A percentile compares a stretch with the other conserved stretches of the same genome.
Evolutionary conservation across 2,797 vertebrate genomes (phyloP).

Genomic region (Anguilla pacifica): DNA sequence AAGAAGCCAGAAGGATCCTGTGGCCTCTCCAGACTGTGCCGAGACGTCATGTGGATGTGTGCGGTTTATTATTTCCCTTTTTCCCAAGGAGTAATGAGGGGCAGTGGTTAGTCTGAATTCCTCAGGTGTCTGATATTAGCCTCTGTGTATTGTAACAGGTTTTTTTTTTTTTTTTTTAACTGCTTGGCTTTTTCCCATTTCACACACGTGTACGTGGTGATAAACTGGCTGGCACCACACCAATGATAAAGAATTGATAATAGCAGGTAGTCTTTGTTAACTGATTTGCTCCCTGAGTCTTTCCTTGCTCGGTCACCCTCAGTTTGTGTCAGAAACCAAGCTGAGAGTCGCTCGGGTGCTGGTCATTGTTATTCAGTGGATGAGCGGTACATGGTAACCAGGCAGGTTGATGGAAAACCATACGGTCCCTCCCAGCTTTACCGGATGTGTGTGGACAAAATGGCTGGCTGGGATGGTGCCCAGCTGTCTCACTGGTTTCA

Average conservation of each 20-base stretch:
- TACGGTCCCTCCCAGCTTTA: not conserved
- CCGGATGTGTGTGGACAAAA: not conserved
- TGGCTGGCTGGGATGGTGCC: not conserved
- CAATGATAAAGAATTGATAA: not conserved
- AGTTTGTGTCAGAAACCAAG: not conserved
- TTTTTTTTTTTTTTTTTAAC: not conserved
- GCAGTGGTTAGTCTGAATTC: not conserved
- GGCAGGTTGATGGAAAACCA: not conserved
- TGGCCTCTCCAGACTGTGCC: not conserved
- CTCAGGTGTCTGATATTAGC: slow-evolving; percentile 4
- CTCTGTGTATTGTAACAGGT: not conserved
- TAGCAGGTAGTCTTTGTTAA: not conserved
- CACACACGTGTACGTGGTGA: not conserved
- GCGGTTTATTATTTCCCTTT: slow-evolving; percentile 10
- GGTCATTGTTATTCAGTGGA: not conserved
- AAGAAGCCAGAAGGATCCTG: not conserved
- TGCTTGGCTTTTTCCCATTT: not conserved
- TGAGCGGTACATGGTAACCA: not conserved
- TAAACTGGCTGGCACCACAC: not conserved
- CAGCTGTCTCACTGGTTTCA: not conserved
- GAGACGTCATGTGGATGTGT: not conserved
- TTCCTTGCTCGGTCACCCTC: not conserved
- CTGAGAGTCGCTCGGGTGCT: no score
- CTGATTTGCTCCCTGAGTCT: not conserved
- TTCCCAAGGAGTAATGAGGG: slow-evolving; percentile 16